Conservation (phyloP, 2,113 vertebrate species). For the Dendrocopos noguchii region DNA sequence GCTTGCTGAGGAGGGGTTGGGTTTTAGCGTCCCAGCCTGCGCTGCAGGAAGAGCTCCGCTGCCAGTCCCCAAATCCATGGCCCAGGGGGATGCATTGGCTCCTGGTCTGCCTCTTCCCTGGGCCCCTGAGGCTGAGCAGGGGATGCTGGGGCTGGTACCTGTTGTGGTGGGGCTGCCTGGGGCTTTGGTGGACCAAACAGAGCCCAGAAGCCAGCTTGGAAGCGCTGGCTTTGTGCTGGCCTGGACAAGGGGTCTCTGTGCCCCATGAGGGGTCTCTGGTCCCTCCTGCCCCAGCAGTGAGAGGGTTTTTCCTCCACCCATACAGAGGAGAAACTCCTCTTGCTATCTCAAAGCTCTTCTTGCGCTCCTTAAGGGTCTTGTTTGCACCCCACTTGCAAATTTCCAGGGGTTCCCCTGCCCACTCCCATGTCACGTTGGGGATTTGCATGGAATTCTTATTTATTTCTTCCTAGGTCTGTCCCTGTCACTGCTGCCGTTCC, state of each 20-base stretch:
- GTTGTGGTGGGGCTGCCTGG: fast-evolving
- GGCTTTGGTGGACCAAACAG: not conserved
- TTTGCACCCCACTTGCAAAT: not conserved
- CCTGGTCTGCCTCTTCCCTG: not conserved
- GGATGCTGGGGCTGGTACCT: not conserved
- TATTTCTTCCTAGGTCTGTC: not conserved
- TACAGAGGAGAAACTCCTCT: not conserved
- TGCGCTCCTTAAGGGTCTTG: not conserved
- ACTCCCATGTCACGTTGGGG: fast-evolving
- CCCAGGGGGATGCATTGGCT: not conserved
- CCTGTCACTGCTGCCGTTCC: not conserved
- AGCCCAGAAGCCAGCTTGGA: not conserved
- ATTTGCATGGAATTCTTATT: not conserved
- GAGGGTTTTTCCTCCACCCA: not conserved
- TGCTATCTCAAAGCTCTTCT: not conserved
- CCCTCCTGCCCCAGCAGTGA: not conserved
- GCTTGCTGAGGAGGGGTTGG: not conserved
- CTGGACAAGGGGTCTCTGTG: not conserved
- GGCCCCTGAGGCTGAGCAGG: not conserved
- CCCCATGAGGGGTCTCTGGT: not conserved
- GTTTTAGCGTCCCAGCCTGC: not conserved
- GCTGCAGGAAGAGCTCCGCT: not conserved
- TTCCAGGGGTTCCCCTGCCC: not conserved
- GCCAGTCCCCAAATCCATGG: fast-evolving
- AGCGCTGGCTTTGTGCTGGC: not conserved